Conservation (phyloP, 2,797 vertebrate species). For the Numenius phaeopus region DNA sequence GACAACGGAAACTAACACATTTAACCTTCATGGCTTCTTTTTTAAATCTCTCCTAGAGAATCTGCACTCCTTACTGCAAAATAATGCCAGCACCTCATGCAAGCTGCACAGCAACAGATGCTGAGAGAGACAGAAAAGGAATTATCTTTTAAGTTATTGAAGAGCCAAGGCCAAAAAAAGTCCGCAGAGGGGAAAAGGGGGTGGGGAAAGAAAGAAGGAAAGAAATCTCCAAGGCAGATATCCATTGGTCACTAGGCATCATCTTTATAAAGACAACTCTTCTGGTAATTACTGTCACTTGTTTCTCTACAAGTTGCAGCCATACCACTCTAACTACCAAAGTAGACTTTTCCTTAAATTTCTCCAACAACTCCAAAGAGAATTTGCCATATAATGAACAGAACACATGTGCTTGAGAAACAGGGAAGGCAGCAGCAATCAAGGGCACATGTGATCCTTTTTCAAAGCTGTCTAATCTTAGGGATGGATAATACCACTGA, state of each 20-base stretch:
- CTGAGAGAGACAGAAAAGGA: background rate
- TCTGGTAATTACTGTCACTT: background rate
- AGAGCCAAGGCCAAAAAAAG: background rate
- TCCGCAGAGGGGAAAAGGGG: rapidly evolving
- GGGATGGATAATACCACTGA: background rate
- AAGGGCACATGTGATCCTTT: rapidly evolving
- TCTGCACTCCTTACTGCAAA: background rate
- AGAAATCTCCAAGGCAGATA: background rate
- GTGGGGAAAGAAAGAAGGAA: background rate
- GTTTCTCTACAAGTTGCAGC: background rate
- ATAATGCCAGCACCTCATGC: background rate
- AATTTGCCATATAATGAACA: background rate
- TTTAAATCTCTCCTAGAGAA: background rate
- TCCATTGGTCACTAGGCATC: background rate
- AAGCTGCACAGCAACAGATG: background rate
- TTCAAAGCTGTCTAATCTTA: background rate
- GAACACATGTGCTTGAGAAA: background rate
- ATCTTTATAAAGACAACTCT: background rate
- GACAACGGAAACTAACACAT: background rate
- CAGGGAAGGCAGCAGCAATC: background rate
- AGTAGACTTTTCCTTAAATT: background rate
- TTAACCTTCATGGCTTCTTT: background rate
- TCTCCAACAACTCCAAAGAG: background rate
- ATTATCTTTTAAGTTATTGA: background rate
- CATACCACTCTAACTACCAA: background rate